phyloP scores from a whole-genome alignment of 2,797 vertebrate genomes.

The Pteropus rufus region DNA sequence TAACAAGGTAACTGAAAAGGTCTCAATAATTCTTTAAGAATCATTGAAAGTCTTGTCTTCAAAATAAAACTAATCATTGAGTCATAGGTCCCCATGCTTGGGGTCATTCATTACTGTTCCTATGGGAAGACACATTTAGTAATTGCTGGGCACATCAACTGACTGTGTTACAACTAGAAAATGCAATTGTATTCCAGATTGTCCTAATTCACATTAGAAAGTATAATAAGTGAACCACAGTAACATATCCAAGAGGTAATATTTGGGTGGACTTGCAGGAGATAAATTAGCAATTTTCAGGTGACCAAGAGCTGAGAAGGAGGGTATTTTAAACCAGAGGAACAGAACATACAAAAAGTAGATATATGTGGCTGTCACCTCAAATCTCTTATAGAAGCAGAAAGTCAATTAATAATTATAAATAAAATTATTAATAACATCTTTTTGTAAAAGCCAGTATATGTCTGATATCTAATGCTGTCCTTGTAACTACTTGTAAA shows the following conservation, averaged over 20 bases:
- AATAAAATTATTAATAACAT: neutral
- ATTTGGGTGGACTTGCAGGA: neutral
- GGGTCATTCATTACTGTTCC: neutral
- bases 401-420: neutral
- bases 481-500: neutral
- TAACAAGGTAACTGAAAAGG: neutral
- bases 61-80: neutral
- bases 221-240: neutral
- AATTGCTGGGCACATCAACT: neutral
- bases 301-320: neutral
- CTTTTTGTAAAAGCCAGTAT: neutral
- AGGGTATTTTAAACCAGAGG: neutral
- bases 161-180: neutral
- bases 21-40: neutral
- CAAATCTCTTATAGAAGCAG: neutral
- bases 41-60: neutral
- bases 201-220: neutral
- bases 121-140: neutral
- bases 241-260: neutral
- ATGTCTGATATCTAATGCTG: neutral
- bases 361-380: neutral
- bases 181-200: neutral
- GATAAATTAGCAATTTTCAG: constrained; percentile 19
- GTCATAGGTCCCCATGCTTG: neutral
- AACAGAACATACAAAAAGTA: neutral